phyloP scores from a whole-genome alignment of 2,113 vertebrate genomes.

The Ochotona princeps region DNA sequence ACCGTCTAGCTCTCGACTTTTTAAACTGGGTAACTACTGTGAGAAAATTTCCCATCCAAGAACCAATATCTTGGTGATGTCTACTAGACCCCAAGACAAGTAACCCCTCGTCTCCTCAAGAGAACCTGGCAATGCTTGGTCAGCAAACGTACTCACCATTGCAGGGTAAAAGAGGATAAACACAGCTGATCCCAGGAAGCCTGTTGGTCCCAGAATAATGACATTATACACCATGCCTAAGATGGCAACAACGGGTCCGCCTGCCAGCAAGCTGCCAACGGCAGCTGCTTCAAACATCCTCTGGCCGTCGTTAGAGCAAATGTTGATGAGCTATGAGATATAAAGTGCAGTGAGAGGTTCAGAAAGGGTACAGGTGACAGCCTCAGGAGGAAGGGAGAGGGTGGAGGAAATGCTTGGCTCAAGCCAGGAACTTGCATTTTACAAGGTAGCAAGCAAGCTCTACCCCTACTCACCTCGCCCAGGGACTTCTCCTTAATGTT shows the following conservation, averaged over 20 bases:
- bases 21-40: neutral
- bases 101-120: neutral
- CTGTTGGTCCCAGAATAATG: conserved; percentile 93
- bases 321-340: conserved; percentile 92
- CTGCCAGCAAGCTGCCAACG: conserved; percentile 94
- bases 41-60: conserved; percentile 35
- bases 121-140: neutral
- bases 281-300: conserved; percentile 96
- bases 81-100: neutral
- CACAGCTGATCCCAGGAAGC: conserved; percentile 94
- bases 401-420: neutral
- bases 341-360: neutral
- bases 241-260: conserved; percentile 93
- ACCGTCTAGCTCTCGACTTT: neutral
- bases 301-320: conserved; percentile 94
- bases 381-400: neutral
- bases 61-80: neutral
- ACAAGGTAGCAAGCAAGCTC: neutral
- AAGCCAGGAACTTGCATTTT: neutral
- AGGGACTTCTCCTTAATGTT: conserved; percentile 93
- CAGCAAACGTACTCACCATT: conserved; percentile 90
- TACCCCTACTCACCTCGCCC: conserved; percentile 90
- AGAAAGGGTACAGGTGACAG: neutral
- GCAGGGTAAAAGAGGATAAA: conserved; percentile 96
- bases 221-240: conserved; percentile 94